phyloP scores from a whole-genome alignment of 2,888 invertebrate genomes.

The Corbicula japonica region DNA sequence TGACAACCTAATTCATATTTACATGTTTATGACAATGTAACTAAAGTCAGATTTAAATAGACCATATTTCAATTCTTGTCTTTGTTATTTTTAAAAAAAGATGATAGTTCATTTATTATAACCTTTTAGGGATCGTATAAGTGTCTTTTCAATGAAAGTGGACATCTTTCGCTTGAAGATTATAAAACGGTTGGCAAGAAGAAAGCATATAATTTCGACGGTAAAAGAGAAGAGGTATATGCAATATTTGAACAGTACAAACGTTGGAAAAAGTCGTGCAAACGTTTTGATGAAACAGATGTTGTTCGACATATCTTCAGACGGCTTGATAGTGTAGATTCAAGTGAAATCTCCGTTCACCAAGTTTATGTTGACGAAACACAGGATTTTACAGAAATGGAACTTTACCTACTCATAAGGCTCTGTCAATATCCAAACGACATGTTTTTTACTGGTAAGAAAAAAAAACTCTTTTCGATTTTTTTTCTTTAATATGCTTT shows the following conservation, averaged over 20 bases:
- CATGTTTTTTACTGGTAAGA: constrained; percentile 76
- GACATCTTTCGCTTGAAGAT: constrained; percentile 54
- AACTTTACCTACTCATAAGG: constrained; percentile 72
- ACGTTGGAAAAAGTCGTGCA: constrained; percentile 25
- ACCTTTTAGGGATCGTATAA: constrained; percentile 58
- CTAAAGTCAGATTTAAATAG: not conserved
- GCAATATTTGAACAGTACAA: constrained; percentile 58
- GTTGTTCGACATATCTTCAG: constrained; percentile 51
- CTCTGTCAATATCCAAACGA: constrained; percentile 73
- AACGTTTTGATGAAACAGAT: constrained; percentile 68
- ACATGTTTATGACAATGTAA: too few relatives aligned
- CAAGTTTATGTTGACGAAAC: constrained; percentile 79
- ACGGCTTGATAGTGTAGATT: constrained; percentile 11
- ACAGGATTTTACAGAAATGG: constrained; percentile 80
- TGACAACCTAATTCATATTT: not conserved
- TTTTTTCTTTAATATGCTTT: too few relatives aligned
- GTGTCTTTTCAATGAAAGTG: constrained; percentile 49
- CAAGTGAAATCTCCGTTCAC: constrained; percentile 30
- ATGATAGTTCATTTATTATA: not conserved
- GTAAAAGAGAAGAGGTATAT: constrained; percentile 64
- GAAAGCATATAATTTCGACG: constrained; percentile 67
- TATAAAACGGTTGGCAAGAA: constrained; percentile 66
- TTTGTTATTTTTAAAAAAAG: not conserved
- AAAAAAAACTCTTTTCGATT: too few relatives aligned
- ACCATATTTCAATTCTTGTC: not conserved